A percentile compares a stretch with the other conserved stretches of the same genome.
Conservation (phyloP, 2,797 vertebrate genomes). For the Botia almorhae region DNA sequence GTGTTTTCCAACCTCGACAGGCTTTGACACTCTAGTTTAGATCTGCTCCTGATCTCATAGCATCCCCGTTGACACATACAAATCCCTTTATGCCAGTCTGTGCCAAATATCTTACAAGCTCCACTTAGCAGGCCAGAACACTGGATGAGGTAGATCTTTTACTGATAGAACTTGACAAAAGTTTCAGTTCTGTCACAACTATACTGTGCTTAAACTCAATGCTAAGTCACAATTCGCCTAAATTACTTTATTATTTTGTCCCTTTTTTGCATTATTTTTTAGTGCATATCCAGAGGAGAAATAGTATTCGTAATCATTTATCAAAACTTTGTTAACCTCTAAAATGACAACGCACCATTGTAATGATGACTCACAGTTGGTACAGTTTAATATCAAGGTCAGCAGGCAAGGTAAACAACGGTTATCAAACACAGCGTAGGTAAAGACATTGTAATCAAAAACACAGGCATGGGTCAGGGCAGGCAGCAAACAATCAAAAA, state of each 20-base stretch:
- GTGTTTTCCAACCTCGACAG: conserved; percentile 12
- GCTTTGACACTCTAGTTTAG: conserved; percentile 29
- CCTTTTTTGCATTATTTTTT: background rate
- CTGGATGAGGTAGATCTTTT: background rate
- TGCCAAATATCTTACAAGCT: conserved; percentile 26
- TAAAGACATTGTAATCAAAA: too few relatives aligned
- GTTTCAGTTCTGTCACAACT: background rate
- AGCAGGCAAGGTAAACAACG: too few relatives aligned
- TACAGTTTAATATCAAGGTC: too few relatives aligned
- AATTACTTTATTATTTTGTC: background rate
- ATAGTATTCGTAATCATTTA: background rate
- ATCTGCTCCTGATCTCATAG: conserved; percentile 45
- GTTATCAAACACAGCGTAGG: too few relatives aligned
- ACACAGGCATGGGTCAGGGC: too few relatives aligned
- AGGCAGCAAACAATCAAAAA: too few relatives aligned
- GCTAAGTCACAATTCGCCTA: background rate
- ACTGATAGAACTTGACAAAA: background rate
- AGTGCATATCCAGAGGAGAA: background rate
- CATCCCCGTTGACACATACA: background rate
- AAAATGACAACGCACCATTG: too few relatives aligned
- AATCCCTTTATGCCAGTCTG: background rate
- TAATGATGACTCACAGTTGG: too few relatives aligned
- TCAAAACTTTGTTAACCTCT: too few relatives aligned
- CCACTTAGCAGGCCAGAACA: conserved; percentile 17
- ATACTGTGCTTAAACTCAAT: conserved; percentile 20